A percentile compares a stretch with the other conserved stretches of the same genome.
phyloP scores from a whole-genome alignment of 2,888 invertebrate genomes.

The Ectemnius cavifrons region DNA sequence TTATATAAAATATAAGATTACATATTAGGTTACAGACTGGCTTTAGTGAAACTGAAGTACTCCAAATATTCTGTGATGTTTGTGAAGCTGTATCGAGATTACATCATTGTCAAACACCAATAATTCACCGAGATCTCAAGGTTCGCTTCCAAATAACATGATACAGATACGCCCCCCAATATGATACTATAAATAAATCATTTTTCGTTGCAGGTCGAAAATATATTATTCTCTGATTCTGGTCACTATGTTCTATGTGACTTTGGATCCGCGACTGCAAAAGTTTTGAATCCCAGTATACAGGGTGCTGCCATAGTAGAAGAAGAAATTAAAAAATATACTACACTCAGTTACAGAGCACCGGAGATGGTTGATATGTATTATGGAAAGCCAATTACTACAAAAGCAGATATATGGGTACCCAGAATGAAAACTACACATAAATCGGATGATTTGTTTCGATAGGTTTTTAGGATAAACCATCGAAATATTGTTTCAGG shows the following conservation, averaged over 20 bases:
- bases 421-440: slow-evolving; percentile 7
- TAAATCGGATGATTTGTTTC: too few relatives aligned
- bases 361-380: slow-evolving; percentile 97
- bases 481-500: slow-evolving; percentile 78
- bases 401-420: slow-evolving; percentile 94
- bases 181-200: background rate
- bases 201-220: slow-evolving; percentile 84
- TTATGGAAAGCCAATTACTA: slow-evolving; percentile 88
- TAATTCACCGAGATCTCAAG: slow-evolving; percentile 95
- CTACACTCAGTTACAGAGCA: slow-evolving; percentile 92
- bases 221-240: slow-evolving; percentile 88
- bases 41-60: slow-evolving; percentile 87
- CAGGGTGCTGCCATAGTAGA: slow-evolving; percentile 86
- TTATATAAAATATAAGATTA: background rate
- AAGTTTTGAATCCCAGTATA: slow-evolving; percentile 84
- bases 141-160: slow-evolving; percentile 68
- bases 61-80: slow-evolving; percentile 94
- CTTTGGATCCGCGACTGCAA: slow-evolving; percentile 95
- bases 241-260: slow-evolving; percentile 94
- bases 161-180: slow-evolving; percentile 7
- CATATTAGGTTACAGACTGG: slow-evolving; percentile 82
- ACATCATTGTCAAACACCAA: slow-evolving; percentile 95
- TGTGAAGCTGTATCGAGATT: slow-evolving; percentile 93
- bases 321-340: slow-evolving; percentile 92
- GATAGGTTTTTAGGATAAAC: background rate